These are phyloP conservation scores for Pheosia tremula DNA, from an alignment of 2,888 invertebrate genomes.

Conservation along the genomic window DNA sequence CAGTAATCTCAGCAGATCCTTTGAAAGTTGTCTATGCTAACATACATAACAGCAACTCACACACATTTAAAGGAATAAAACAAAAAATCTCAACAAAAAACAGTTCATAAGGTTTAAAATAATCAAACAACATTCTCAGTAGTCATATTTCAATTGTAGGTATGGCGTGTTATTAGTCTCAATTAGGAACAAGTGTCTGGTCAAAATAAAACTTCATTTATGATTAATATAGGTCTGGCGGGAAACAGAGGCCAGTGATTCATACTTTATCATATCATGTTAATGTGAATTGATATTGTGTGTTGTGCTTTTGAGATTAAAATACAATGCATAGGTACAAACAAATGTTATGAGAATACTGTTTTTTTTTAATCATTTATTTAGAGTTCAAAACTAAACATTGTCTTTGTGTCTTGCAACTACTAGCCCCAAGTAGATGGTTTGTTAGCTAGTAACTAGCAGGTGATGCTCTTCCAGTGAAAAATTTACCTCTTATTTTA, in stretches of 20 bases:
- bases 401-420: too few relatives aligned
- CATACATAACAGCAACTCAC: slow-evolving; percentile 35
- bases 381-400: too few relatives aligned
- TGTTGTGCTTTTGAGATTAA: neutral
- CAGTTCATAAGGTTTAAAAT: slow-evolving; percentile 48
- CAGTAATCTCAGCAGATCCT: slow-evolving; percentile 34
- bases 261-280: slow-evolving; percentile 43
- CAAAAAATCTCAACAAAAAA: slow-evolving; percentile 11
- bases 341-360: too few relatives aligned
- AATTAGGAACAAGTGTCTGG: slow-evolving; percentile 65
- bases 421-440: too few relatives aligned
- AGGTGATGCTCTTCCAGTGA: too few relatives aligned
- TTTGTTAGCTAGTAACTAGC: too few relatives aligned
- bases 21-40: slow-evolving; percentile 40
- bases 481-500: too few relatives aligned
- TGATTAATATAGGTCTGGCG: slow-evolving; percentile 30
- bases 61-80: slow-evolving; percentile 16
- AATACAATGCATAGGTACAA: too few relatives aligned
- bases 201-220: slow-evolving; percentile 60
- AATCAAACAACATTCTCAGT: slow-evolving; percentile 16
- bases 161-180: slow-evolving; percentile 63
- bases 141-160: slow-evolving; percentile 33
- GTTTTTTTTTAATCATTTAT: too few relatives aligned
- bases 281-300: slow-evolving; percentile 44
- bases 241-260: slow-evolving; percentile 51